Evolutionary conservation across 37 sponge, comb jelly and placozoan genomes (phyloP), one percentile per base, ranked within the genome.

Genomic region (Halichondria panicea): DNA sequence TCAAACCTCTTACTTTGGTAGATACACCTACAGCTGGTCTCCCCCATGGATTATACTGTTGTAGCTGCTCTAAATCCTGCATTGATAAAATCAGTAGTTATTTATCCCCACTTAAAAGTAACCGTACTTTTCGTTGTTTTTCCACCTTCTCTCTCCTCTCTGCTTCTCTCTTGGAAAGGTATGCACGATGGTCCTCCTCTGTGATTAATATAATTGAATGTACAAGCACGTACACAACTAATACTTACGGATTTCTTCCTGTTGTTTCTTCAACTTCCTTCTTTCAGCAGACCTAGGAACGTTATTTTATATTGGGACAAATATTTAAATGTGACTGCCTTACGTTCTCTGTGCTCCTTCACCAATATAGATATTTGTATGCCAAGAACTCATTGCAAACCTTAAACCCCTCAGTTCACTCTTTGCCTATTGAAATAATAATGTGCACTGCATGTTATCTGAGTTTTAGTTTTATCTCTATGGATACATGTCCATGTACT

Each of bases 41-140:
- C 28, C 87, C 87, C 87, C 87, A 87, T 50, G 87, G 87, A 25
- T 78, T 42, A 43, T 85, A 85, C 2, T 52, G 53, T 60, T 78
- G 73, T 38, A 85, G 59, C 79, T 74, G 64, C 31, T 85, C 74
- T 28, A 85, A 56, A 40, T 85, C 86, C 86, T 85, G 43, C 1
- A 44, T 13, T 13, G 65, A 15, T 28, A 58, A 66, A 19, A 43
- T 32, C 9, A 63, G 7, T 63, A 63, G 83, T 4, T 39, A 21
- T 33, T 1, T 22, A 2, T 42, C 42, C 53, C 21, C 38, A 44
- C 35, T 43, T 35, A 8, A 30, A 25, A n/a, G 34, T 43, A 45
- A 35, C 4, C 44, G 33, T 39, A 44, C 64, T 75, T 18, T 80
- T 72, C 75, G 60, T 79, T 75, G 53, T 72, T 42, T 87, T 79